These are phyloP conservation scores for Dipodomys ordii DNA, from an alignment of 2,113 vertebrate species.

Conservation along the genomic window DNA sequence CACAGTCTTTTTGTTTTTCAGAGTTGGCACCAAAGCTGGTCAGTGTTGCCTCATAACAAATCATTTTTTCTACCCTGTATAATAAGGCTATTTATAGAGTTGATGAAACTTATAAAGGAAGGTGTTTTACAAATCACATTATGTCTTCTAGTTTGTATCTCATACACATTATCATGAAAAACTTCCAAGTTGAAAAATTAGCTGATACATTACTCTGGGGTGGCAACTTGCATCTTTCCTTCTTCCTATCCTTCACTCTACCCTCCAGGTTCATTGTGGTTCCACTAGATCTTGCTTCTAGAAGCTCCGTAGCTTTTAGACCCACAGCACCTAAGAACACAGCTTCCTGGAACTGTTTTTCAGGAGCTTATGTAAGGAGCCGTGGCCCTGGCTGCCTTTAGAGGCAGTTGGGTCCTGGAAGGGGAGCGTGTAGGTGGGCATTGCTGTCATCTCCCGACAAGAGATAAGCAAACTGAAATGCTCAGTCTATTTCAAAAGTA, in stretches of 20 bases:
- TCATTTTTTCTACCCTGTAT: background rate
- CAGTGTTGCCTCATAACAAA: background rate
- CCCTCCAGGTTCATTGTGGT: background rate
- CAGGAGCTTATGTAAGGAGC: conserved; percentile 24
- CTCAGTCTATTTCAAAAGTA: conserved; percentile 12
- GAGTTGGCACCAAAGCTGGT: background rate
- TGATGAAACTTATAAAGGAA: background rate
- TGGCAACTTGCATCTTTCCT: background rate
- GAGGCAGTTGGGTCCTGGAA: background rate
- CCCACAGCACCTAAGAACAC: too few species aligned
- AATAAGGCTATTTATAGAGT: background rate
- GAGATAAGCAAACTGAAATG: background rate
- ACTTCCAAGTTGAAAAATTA: background rate
- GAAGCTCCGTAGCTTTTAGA: background rate
- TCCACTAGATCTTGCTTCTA: background rate
- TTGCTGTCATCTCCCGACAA: background rate
- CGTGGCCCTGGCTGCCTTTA: background rate
- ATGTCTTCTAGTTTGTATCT: background rate
- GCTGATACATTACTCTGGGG: background rate
- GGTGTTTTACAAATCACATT: background rate
- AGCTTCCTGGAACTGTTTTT: background rate
- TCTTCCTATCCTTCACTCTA: background rate
- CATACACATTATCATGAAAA: background rate
- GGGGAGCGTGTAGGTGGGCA: background rate
- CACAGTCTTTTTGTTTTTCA: background rate